Conservation (phyloP, 1,140 invertebrate genomes). For the Anadara kagoshimensis region DNA sequence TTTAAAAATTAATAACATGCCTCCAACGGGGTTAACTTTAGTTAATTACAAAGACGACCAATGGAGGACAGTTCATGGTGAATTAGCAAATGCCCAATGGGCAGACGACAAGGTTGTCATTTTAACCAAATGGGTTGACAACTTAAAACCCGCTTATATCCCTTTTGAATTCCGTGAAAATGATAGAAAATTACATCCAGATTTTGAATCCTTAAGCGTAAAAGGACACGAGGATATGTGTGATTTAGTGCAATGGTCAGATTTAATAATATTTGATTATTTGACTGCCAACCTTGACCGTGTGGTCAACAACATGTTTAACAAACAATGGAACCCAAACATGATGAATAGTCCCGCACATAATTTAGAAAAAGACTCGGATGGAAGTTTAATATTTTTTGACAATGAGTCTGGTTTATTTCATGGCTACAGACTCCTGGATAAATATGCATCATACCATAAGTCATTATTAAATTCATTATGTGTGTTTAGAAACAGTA, state of each 20-base stretch:
- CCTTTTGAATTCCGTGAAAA: slow-evolving; percentile 81
- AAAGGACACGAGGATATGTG: slow-evolving; percentile 75
- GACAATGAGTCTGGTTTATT: slow-evolving; percentile 92
- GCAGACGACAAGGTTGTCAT: slow-evolving; percentile 85
- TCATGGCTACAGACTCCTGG: slow-evolving; percentile 88
- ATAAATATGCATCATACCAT: slow-evolving; percentile 90
- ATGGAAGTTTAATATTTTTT: slow-evolving; percentile 85
- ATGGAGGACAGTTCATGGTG: slow-evolving; percentile 81
- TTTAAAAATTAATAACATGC: slow-evolving; percentile 83
- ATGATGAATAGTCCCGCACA: slow-evolving; percentile 92
- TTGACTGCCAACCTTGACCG: slow-evolving; percentile 91
- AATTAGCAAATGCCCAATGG: slow-evolving; percentile 86
- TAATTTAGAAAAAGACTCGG: slow-evolving; percentile 84
- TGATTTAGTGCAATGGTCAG: slow-evolving; percentile 91
- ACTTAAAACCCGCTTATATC: slow-evolving; percentile 79
- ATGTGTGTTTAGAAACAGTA: slow-evolving; percentile 74
- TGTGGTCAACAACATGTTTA: slow-evolving; percentile 91
- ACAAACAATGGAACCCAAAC: slow-evolving; percentile 90
- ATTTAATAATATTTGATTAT: slow-evolving; percentile 92
- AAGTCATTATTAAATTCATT: slow-evolving; percentile 84
- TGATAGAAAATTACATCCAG: slow-evolving; percentile 80
- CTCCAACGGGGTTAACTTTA: slow-evolving; percentile 83
- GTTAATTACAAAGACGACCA: slow-evolving; percentile 80
- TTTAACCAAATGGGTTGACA: slow-evolving; percentile 82
- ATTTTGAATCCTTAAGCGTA: slow-evolving; percentile 70